These are phyloP conservation scores for Quiscalus mexicanus DNA, from an alignment of 2,113 vertebrate genomes.

Conservation along the genomic window DNA sequence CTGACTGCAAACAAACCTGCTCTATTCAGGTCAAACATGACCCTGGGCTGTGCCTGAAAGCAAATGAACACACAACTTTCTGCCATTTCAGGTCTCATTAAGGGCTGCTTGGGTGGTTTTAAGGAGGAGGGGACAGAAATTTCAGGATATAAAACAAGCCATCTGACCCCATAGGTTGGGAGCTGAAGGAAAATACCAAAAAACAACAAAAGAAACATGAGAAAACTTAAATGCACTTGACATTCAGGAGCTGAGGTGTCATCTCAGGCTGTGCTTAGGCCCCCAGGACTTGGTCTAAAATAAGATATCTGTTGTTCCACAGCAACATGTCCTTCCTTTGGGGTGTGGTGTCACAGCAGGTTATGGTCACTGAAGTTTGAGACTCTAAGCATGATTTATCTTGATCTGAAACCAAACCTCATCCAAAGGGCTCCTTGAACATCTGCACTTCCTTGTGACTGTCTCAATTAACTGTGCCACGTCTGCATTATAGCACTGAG, in stretches of 20 bases:
- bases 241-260: not conserved
- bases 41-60: not conserved
- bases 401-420: not conserved
- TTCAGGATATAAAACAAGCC: not conserved
- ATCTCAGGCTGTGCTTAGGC: not conserved
- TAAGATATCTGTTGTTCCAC: not conserved
- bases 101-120: not conserved
- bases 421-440: not conserved
- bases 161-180: not conserved
- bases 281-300: not conserved
- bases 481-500: not conserved
- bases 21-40: not conserved
- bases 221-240: not conserved
- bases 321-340: not conserved
- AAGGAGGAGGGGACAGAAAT: not conserved
- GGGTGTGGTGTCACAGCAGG: not conserved
- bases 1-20: not conserved
- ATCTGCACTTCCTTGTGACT: not conserved
- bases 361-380: not conserved
- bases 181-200: not conserved
- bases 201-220: fast-evolving
- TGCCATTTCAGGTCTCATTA: not conserved
- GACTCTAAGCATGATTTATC: not conserved
- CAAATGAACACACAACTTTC: not conserved
- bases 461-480: not conserved